Percentiles rank a stretch among this genome's conserved stretches.
Evolutionary conservation across 2,888 invertebrate species (phyloP).

Genomic region (Platynereis dumerilii): DNA sequence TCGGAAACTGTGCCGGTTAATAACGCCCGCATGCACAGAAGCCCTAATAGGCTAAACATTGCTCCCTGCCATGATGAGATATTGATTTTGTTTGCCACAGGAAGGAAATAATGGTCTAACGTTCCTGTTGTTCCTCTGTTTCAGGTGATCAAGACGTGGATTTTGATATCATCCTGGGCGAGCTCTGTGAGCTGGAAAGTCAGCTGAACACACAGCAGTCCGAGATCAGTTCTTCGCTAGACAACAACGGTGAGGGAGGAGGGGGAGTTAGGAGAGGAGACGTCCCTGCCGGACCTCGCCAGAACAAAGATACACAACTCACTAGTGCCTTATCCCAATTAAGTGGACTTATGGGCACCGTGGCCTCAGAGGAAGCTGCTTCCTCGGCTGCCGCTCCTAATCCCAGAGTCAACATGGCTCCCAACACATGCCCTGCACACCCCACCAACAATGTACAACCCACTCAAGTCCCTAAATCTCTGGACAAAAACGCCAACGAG

Average conservation of each 20-base stretch:
- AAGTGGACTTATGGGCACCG: constrained; percentile 18
- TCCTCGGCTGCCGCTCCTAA: background rate
- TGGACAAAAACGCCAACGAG: constrained; percentile 6
- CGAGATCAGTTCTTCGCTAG: constrained; percentile 63
- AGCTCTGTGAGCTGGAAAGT: constrained; percentile 88
- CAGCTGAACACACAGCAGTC: constrained; percentile 55
- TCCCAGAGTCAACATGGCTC: constrained; percentile 2
- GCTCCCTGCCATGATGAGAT: background rate
- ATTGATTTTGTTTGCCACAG: background rate
- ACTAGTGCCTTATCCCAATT: constrained; percentile 32
- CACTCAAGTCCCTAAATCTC: background rate
- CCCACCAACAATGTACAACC: too few species aligned
- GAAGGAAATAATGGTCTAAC: background rate
- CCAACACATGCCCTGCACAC: background rate
- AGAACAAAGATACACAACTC: constrained; percentile 25
- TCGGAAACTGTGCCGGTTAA: too few species aligned
- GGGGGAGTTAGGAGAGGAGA: background rate
- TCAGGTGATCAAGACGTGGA: constrained; percentile 93
- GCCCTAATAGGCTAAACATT: too few species aligned
- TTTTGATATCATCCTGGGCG: constrained; percentile 94
- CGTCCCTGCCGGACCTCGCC: background rate
- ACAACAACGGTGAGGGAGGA: background rate
- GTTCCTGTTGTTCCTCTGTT: constrained; percentile 35
- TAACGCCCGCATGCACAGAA: too few species aligned
- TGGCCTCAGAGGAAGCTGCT: background rate